Percentiles rank a stretch among this genome's conserved stretches.
phyloP scores from a whole-genome alignment of 2,113 vertebrate species.

The Heterotilapia buettikoferi region DNA sequence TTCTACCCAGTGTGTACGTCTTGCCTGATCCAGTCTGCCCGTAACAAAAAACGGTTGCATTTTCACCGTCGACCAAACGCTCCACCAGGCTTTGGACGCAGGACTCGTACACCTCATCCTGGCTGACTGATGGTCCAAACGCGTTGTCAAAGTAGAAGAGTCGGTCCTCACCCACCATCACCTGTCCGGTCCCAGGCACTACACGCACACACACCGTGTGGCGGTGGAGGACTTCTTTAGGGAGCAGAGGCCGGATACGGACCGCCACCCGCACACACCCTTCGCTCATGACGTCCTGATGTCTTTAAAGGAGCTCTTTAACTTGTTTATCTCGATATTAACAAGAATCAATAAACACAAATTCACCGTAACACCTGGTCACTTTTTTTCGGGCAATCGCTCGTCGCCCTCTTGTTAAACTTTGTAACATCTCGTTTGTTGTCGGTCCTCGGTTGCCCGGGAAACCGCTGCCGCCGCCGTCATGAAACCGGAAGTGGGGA shows the following conservation, averaged over 20 bases:
- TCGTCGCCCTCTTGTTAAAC: background rate
- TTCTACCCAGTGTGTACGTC: constrained; percentile 84
- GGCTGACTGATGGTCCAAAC: constrained; percentile 80
- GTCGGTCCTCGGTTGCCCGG: constrained; percentile 35
- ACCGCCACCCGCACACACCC: constrained; percentile 84
- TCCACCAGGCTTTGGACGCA: constrained; percentile 82
- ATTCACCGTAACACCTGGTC: background rate
- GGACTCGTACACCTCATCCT: constrained; percentile 80
- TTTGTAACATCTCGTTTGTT: constrained; percentile 23
- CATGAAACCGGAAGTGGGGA: background rate
- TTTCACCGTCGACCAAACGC: constrained; percentile 81
- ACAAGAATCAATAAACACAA: background rate
- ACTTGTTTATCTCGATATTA: background rate
- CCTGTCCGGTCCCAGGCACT: constrained; percentile 75
- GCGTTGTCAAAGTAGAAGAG: constrained; percentile 86
- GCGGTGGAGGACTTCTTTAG: constrained; percentile 80
- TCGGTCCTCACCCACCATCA: constrained; percentile 79
- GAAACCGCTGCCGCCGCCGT: constrained; percentile 21
- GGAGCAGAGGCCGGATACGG: constrained; percentile 84
- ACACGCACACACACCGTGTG: constrained; percentile 81
- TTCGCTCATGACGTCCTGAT: constrained; percentile 70
- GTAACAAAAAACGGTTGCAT: constrained; percentile 88
- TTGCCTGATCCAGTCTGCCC: constrained; percentile 94
- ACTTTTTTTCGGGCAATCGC: background rate
- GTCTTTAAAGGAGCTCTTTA: background rate